Conservation (phyloP, 1,140 invertebrate genomes). For the Solen grandis region DNA sequence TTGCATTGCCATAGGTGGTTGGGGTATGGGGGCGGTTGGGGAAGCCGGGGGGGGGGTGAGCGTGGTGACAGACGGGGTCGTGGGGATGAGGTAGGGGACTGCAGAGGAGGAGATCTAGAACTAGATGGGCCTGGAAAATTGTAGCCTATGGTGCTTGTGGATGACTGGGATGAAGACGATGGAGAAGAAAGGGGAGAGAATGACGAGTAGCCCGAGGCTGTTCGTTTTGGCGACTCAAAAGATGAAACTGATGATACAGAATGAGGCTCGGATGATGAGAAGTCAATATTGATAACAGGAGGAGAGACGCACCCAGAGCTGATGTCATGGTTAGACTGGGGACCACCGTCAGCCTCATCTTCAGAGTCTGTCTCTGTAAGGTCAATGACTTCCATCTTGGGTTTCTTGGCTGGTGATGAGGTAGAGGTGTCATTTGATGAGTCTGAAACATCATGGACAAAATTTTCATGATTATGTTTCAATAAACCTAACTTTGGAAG, state of each 20-base stretch:
- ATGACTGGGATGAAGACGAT: slow-evolving; percentile 61
- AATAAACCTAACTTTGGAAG: too few relatives aligned
- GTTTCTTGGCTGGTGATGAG: slow-evolving; percentile 71
- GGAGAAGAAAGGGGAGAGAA: slow-evolving; percentile 63
- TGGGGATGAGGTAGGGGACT: slow-evolving; percentile 42
- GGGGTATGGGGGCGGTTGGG: slow-evolving; percentile 19
- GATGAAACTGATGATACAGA: slow-evolving; percentile 63
- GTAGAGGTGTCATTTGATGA: slow-evolving; percentile 48
- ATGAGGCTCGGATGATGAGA: slow-evolving; percentile 66
- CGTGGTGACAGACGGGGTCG: slow-evolving; percentile 37
- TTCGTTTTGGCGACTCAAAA: slow-evolving; percentile 29
- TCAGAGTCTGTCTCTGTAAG: slow-evolving; percentile 75
- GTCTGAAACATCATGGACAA: slow-evolving; percentile 34
- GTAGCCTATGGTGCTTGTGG: slow-evolving; percentile 52
- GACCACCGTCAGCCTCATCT: slow-evolving; percentile 68
- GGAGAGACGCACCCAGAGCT: slow-evolving; percentile 68
- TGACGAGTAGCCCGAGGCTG: slow-evolving; percentile 47
- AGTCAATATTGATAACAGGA: slow-evolving; percentile 74
- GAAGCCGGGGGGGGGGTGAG: slow-evolving; percentile 44
- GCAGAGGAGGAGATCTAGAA: slow-evolving; percentile 53
- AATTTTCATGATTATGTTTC: neutral
- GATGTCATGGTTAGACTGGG: slow-evolving; percentile 45
- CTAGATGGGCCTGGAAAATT: slow-evolving; percentile 56
- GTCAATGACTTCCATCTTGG: slow-evolving; percentile 74
- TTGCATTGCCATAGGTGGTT: slow-evolving; percentile 21